Base-by-base conservation (phyloP, 2,888 invertebrate species). In the Plutella xylostella region DNA sequence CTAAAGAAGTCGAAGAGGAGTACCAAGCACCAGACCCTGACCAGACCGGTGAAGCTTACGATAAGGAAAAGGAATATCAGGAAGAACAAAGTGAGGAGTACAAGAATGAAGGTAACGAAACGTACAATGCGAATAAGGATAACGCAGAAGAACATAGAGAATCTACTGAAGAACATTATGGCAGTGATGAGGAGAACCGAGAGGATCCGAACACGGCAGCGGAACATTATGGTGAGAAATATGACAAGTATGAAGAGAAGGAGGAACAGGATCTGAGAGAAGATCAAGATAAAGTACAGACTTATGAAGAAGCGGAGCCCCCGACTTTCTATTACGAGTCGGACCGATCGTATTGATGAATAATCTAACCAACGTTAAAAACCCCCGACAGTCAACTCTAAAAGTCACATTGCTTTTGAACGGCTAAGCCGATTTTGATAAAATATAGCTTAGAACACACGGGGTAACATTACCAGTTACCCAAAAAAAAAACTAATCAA, bases 11-110 rank as follows among this genome's bases (percentile, higher is more conserved):
- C 5, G 41, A 47, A 19, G 19, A 41, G 18, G 35, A 39, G 11
- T 20, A 25, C 25, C 7, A 30, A 30, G 39, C 14, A 11, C 21
- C 25, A 17, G 57, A 60, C 12, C 48, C 61, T 38, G 56, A 59
- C 34, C n/a, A n/a, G n/a, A n/a, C n/a, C n/a, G n/a, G n/a, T n/a
- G n/a, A n/a, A n/a, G n/a, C n/a, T n/a, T n/a, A n/a, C 42, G 56
- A 65, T 21, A 44, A 56, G 14, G 65, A 67, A 44, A 60, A 57
- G 28, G 53, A 63, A 30, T 58, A 61, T 38, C 55, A 55, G 2
- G 55, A 61, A 1, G 48, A 54, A 9, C 58, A 65, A 41, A 55
- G 58, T 33, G 51, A 63, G 4, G 42, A 51, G 1, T 55, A 59
- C 50, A 54, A 55, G 48, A 58, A 58, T 5, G 60, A 65, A 50